phyloP scores from a whole-genome alignment of 2,797 vertebrate genomes.

The Bufotes viridis region DNA sequence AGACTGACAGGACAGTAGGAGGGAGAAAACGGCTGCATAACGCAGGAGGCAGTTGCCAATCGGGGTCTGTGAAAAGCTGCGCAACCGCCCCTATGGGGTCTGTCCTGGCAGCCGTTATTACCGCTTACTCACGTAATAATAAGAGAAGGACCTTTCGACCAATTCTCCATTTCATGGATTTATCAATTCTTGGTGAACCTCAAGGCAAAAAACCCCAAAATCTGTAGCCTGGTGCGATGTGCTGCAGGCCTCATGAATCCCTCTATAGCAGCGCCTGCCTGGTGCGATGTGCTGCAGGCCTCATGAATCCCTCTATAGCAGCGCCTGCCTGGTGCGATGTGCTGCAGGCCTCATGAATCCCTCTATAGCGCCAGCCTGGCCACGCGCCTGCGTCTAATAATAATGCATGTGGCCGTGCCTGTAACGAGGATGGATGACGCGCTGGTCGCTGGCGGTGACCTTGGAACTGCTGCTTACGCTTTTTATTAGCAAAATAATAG shows the following conservation, averaged over 20 bases:
- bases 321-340: no score
- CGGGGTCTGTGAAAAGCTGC: background rate
- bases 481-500: constrained; percentile 58
- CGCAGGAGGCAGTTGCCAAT: background rate
- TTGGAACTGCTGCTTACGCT: constrained; percentile 37
- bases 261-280: no score
- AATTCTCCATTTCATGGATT: no score
- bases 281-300: no score
- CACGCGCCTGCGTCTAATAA: constrained; percentile 33
- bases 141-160: no score
- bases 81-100: background rate
- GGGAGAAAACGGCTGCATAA: background rate
- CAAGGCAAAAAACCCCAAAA: background rate
- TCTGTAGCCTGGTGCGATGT: background rate
- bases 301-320: no score
- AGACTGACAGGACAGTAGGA: background rate
- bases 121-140: no score
- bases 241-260: background rate
- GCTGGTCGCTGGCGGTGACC: constrained; percentile 41
- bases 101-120: background rate
- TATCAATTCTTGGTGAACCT: no score
- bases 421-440: constrained; percentile 38
- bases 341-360: no score
- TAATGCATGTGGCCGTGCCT: constrained; percentile 15
- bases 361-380: background rate